phyloP scores from a whole-genome alignment of 2,888 invertebrate species.

The Phyllotreta striolata region DNA sequence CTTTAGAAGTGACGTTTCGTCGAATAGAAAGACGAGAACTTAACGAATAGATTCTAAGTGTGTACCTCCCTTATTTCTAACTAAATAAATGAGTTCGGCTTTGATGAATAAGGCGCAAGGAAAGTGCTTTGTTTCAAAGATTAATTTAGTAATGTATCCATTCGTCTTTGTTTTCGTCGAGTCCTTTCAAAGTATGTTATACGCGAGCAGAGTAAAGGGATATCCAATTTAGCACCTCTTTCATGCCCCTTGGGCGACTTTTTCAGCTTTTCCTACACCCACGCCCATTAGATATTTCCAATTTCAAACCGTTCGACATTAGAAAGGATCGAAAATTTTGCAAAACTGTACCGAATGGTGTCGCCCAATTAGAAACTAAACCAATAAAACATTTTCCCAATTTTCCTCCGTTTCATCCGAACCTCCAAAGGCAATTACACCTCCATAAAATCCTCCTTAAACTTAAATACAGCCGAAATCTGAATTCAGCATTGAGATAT shows the following conservation, averaged over 20 bases:
- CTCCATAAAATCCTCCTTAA: conserved; percentile 57
- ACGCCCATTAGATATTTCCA: conserved; percentile 18
- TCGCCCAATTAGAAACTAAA: conserved; percentile 22
- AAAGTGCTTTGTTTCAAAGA: conserved; percentile 60
- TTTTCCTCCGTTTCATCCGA: conserved; percentile 40
- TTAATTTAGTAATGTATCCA: conserved; percentile 61
- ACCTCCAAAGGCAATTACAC: conserved; percentile 46
- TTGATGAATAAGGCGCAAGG: conserved; percentile 60
- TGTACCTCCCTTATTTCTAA: conserved; percentile 53
- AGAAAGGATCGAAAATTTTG: neutral
- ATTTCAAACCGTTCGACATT: neutral
- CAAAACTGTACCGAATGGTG: conserved; percentile 6
- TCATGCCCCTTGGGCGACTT: conserved; percentile 38
- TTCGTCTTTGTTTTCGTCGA: conserved; percentile 58
- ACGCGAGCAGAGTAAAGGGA: conserved; percentile 38
- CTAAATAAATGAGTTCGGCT: conserved; percentile 60
- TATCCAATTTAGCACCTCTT: conserved; percentile 44
- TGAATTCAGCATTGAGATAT: conserved; percentile 57
- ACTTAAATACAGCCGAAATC: conserved; percentile 58
- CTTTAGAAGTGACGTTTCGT: conserved; percentile 50
- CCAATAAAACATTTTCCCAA: conserved; percentile 43
- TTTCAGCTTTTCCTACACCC: conserved; percentile 18
- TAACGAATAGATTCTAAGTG: conserved; percentile 54
- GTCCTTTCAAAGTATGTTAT: conserved; percentile 45
- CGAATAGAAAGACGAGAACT: conserved; percentile 47